Evolutionary conservation across 2,797 vertebrate genomes (phyloP), one percentile per base, ranked within the genome.

Genomic region (Muscicapa comitata): DNA sequence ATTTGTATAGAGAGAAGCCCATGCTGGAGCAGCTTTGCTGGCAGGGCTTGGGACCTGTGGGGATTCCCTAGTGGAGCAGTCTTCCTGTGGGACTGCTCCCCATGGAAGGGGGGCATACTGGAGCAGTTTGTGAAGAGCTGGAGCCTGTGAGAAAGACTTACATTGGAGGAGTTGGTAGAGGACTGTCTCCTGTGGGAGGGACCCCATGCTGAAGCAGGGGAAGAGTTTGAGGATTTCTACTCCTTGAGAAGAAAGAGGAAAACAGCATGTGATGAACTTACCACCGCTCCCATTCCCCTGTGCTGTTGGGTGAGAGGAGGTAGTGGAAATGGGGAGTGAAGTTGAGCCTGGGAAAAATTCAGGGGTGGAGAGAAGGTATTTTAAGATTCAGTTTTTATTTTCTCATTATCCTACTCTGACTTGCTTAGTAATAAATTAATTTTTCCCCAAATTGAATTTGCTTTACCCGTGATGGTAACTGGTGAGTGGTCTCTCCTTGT

Each of bases 91-190:
- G 57, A 24, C 48, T 79, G 13, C 18, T 51, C 20, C 16, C 31
- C 2, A 6, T 9, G 19, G 51, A 29, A 63, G 25, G 3, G 5
- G 26, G 10, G 3, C 10, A 3, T 5, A 6, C n/a, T 72, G n/a
- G 26, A 57, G 37, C 40, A 76, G 33, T 66, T 40, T 2, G 8
- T 59, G 63, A 43, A 40, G n/a, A 70, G 10, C 58, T 53, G 31
- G 13, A 40, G 19, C 28, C 24, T 0, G 0, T 58, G 67, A 45
- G 43, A 86, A 73, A 35, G 24, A 14, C 18, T 48, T 37, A 10
- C 0, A 3, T n/a, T 72, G n/a, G 65, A 47, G 48, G 29, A 76
- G 26, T 51, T 67, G 6, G 21, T 61, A 28, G 37, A 76, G 17
- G 31, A 24, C 19, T 62, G 29, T 90, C 14, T 55, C 10, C 47